phyloP scores from a whole-genome alignment of 2,113 vertebrate genomes.

The Festucalex cinctus region DNA sequence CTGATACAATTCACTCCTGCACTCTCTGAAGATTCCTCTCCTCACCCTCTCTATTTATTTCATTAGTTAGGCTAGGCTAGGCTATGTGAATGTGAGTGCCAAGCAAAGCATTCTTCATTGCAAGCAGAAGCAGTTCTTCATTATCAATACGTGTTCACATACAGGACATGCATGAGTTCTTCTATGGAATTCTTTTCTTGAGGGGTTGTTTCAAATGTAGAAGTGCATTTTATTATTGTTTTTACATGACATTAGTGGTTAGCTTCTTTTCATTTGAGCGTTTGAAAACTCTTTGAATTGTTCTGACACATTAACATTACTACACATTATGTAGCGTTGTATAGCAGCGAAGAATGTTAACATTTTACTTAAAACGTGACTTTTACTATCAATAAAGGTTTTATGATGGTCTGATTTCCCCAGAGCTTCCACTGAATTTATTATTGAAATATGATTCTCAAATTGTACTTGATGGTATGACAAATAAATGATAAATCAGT shows the following conservation, averaged over 20 bases:
- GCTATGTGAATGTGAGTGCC: too few species aligned
- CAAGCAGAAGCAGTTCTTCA: too few species aligned
- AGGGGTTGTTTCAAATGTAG: background rate
- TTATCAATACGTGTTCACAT: background rate
- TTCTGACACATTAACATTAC: background rate
- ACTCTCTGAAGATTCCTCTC: too few species aligned
- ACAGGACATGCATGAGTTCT: background rate
- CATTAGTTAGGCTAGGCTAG: too few species aligned
- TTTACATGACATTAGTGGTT: background rate
- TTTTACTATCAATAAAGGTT: background rate
- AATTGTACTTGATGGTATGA: background rate
- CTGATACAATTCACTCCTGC: too few species aligned
- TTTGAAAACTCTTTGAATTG: too few species aligned
- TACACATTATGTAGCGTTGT: background rate
- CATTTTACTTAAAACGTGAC: background rate
- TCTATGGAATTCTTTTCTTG: background rate
- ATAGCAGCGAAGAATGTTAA: background rate
- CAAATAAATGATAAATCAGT: background rate
- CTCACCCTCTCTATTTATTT: too few species aligned
- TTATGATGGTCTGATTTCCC: background rate
- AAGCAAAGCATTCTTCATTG: too few species aligned
- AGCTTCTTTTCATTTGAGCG: background rate
- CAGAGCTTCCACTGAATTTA: background rate
- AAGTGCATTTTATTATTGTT: background rate
- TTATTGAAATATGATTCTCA: background rate